Conservation (phyloP, 2,888 invertebrate species). For the Lasioglossum villosulum region DNA sequence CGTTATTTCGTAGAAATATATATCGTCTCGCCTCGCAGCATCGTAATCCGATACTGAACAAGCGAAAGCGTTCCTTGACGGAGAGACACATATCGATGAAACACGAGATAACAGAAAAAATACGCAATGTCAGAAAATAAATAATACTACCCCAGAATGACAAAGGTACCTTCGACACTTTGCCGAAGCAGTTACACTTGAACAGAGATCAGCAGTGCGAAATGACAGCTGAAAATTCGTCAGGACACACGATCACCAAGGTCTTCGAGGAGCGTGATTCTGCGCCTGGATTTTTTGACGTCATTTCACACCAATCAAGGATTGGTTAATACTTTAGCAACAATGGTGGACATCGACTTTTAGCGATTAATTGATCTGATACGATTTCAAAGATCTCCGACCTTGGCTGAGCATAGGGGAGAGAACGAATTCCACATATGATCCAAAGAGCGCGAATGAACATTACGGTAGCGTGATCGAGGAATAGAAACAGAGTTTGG, state of each 20-base stretch:
- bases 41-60: constrained; percentile 13
- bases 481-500: not conserved
- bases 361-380: not conserved
- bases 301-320: constrained; percentile 38
- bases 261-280: constrained; percentile 51
- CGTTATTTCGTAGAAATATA: not conserved
- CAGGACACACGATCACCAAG: constrained; percentile 35
- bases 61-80: not conserved
- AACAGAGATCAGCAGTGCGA: constrained; percentile 36
- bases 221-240: constrained; percentile 51
- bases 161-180: constrained; percentile 20
- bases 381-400: not conserved
- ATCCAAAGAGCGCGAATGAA: not conserved
- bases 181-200: constrained; percentile 52
- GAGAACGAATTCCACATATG: not conserved
- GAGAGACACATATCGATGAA: not conserved
- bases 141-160: not conserved
- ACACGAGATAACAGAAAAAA: not conserved
- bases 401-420: not conserved
- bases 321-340: constrained; percentile 49
- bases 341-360: constrained; percentile 26
- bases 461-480: not conserved
- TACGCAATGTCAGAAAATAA: not conserved
- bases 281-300: constrained; percentile 64
- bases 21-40: constrained; percentile 12